Conservation (phyloP, 2,113 vertebrate species). For the Heterochromis multidens region DNA sequence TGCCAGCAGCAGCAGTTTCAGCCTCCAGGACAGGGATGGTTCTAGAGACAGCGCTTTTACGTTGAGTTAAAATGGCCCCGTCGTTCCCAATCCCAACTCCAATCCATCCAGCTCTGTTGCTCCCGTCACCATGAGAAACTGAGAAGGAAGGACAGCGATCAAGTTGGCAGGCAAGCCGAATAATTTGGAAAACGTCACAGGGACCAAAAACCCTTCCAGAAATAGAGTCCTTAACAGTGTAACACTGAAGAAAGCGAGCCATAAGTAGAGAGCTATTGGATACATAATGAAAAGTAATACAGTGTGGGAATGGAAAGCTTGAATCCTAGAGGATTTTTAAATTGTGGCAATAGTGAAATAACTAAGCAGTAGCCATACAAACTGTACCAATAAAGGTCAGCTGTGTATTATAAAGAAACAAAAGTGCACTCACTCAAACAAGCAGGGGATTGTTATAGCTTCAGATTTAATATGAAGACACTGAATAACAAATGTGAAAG, state of each 20-base stretch:
- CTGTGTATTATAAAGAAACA: conserved; percentile 8
- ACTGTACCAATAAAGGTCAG: neutral
- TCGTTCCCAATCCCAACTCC: conserved; percentile 46
- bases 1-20: conserved; percentile 15
- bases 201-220: neutral
- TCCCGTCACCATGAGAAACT: conserved; percentile 18
- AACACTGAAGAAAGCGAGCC: neutral
- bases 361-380: conserved; percentile 8
- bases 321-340: conserved; percentile 23
- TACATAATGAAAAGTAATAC: conserved; percentile 43
- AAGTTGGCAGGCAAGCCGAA: conserved; percentile 39
- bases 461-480: neutral
- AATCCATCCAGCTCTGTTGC: conserved; percentile 49
- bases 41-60: conserved; percentile 38
- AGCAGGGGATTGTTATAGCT: neutral
- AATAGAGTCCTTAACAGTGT: conserved; percentile 3
- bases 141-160: conserved; percentile 15
- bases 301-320: conserved; percentile 22
- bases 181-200: conserved; percentile 40
- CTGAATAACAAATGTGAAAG: neutral
- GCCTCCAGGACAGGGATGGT: conserved; percentile 12
- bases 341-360: conserved; percentile 4
- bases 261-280: conserved; percentile 1
- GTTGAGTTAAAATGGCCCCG: conserved; percentile 35
- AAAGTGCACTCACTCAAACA: neutral